A percentile compares a stretch with the other conserved stretches of the same genome.
These are phyloP conservation scores for Automeris io DNA, from an alignment of 2,888 invertebrate genomes.

Conservation along the genomic window DNA sequence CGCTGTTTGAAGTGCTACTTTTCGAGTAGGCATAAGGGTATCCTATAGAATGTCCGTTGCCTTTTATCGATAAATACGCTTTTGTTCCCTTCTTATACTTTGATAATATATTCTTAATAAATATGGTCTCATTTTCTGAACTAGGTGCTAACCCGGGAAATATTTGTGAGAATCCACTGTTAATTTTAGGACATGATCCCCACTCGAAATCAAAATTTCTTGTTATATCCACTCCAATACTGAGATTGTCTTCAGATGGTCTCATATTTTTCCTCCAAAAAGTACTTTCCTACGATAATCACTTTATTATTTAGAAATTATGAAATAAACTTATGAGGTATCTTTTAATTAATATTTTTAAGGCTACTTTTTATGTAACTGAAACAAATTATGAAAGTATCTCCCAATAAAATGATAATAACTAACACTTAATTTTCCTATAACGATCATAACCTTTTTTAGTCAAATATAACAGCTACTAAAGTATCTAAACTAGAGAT, in stretches of 20 bases:
- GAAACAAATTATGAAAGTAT: too few species aligned
- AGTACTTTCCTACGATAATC: constrained; percentile 28
- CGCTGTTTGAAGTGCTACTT: constrained; percentile 12
- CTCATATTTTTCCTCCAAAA: constrained; percentile 52
- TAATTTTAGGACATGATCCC: constrained; percentile 29
- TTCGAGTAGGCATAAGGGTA: constrained; percentile 79
- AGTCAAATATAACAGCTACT: too few species aligned
- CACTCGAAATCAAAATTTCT: constrained; percentile 56
- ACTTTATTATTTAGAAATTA: too few species aligned
- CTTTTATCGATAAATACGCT: constrained; percentile 84
- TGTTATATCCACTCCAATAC: constrained; percentile 52
- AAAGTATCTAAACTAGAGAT: too few species aligned
- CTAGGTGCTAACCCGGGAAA: constrained; percentile 77
- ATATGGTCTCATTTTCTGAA: constrained; percentile 80
- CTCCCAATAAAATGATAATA: too few species aligned
- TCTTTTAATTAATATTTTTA: too few species aligned
- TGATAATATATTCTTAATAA: constrained; percentile 74
- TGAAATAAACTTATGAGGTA: too few species aligned
- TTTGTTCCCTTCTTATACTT: constrained; percentile 65
- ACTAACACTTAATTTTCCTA: too few species aligned
- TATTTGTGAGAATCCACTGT: constrained; percentile 33
- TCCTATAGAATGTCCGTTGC: constrained; percentile 80
- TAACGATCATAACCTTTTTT: too few species aligned
- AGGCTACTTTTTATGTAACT: too few species aligned
- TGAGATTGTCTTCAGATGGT: constrained; percentile 22